A percentile compares a stretch with the other conserved stretches of the same genome.
Conservation (phyloP, 1,140 invertebrate species). For the Orius laevigatus region DNA sequence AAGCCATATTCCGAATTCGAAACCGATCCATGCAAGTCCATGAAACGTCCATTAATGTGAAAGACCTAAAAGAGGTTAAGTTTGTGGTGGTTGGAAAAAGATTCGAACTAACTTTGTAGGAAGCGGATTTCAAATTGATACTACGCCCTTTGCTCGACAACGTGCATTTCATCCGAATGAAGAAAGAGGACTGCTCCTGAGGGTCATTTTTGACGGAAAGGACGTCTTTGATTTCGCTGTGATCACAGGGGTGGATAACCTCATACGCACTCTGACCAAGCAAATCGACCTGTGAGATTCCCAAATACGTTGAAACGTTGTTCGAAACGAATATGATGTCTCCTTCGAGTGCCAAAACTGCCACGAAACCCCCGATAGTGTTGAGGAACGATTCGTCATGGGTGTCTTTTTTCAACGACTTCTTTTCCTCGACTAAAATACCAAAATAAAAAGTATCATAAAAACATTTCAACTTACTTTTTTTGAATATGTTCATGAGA, state of each 20-base stretch:
- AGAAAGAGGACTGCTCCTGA: conserved; percentile 29
- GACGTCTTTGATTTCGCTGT: conserved; percentile 74
- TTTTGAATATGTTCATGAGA: conserved; percentile 61
- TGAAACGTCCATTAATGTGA: conserved; percentile 64
- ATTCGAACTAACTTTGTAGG: conserved; percentile 58
- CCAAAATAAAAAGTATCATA: conserved; percentile 7
- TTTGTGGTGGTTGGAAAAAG: background rate
- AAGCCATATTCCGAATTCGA: conserved; percentile 26
- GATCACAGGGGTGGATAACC: conserved; percentile 87
- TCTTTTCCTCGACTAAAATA: conserved; percentile 16
- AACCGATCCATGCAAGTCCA: conserved; percentile 28
- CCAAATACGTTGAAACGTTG: conserved; percentile 76
- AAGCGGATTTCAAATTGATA: conserved; percentile 81
- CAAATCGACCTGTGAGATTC: conserved; percentile 82
- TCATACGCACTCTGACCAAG: conserved; percentile 88
- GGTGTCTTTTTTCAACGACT: conserved; percentile 27
- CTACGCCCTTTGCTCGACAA: conserved; percentile 77
- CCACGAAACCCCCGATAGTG: conserved; percentile 74
- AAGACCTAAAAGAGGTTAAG: conserved; percentile 52
- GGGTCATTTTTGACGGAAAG: conserved; percentile 39
- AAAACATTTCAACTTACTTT: conserved; percentile 44
- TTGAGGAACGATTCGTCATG: conserved; percentile 48
- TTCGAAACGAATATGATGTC: conserved; percentile 83
- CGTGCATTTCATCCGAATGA: conserved; percentile 80
- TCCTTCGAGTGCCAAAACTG: conserved; percentile 71